Evolutionary conservation across 2,113 vertebrate species (phyloP).

Genomic region (Psephotus haematonotus): DNA sequence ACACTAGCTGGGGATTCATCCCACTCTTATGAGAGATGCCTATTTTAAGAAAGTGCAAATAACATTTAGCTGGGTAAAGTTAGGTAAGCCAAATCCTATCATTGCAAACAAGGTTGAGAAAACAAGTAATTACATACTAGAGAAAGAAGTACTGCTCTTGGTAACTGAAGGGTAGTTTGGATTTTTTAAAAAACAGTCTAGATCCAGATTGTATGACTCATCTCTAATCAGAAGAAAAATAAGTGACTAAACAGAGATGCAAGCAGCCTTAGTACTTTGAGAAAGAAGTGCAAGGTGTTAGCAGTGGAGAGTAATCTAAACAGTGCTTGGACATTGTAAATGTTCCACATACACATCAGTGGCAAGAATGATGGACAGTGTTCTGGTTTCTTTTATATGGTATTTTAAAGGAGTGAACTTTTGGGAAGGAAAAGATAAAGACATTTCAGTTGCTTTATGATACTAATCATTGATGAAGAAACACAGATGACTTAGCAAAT

Average conservation of each 20-base stretch:
- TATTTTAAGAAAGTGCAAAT: neutral
- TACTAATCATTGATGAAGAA: neutral
- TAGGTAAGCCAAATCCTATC: neutral
- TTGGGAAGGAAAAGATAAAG: neutral
- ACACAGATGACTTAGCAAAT: neutral
- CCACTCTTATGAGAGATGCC: neutral
- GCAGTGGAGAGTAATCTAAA: neutral
- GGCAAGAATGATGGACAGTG: neutral
- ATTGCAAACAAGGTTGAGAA: neutral
- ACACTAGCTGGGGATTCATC: constrained; percentile 6
- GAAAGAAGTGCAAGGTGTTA: neutral
- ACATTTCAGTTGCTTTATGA: neutral
- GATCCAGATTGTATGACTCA: constrained; percentile 8
- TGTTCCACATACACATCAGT: neutral
- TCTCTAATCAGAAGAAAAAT: constrained; percentile 7
- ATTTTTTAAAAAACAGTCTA: neutral
- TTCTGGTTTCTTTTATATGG: neutral
- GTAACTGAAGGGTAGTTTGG: neutral
- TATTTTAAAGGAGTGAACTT: neutral
- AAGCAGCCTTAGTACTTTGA: neutral
- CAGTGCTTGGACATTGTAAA: neutral
- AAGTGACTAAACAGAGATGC: constrained; percentile 16
- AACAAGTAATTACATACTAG: constrained; percentile 7
- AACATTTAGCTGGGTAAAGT: constrained; percentile 30
- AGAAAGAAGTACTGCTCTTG: neutral